Evolutionary conservation across 53 echinoderm and acorn worm genomes (phyloP).

Genomic region (Arbacia lixula): DNA sequence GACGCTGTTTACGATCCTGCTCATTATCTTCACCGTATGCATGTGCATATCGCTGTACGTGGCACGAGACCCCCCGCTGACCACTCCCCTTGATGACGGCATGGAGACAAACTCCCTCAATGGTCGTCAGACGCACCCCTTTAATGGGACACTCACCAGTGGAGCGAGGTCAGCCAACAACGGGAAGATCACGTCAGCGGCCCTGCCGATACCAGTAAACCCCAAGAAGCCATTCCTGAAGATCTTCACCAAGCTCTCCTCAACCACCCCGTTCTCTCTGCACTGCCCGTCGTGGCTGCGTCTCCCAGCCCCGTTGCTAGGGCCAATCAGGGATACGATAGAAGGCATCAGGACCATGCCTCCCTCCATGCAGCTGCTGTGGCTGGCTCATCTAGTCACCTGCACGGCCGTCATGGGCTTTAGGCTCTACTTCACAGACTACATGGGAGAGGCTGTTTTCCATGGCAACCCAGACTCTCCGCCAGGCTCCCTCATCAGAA

Average conservation of each 20-base stretch:
- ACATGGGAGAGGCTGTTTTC: slow-evolving; percentile 87
- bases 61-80: slow-evolving; percentile 83
- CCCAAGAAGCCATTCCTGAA: neutral
- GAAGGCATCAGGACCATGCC: slow-evolving; percentile 85
- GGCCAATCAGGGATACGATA: slow-evolving; percentile 62
- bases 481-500: slow-evolving; percentile 48
- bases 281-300: neutral
- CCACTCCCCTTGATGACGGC: neutral
- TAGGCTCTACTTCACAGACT: slow-evolving; percentile 91
- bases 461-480: slow-evolving; percentile 85
- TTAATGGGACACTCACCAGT: neutral
- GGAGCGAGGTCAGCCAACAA: neutral
- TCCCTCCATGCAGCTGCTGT: slow-evolving; percentile 66
- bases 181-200: neutral
- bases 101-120: neutral
- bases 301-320: slow-evolving; percentile 1
- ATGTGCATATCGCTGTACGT: slow-evolving; percentile 63
- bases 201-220: neutral
- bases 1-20: slow-evolving; percentile 74
- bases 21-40: slow-evolving; percentile 59
- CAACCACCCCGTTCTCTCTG: neutral
- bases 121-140: neutral
- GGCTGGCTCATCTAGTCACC: slow-evolving; percentile 77
- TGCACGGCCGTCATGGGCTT: slow-evolving; percentile 94
- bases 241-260: neutral